Base-by-base conservation (phyloP, 2,888 invertebrate genomes). In the Epsilonema sp. region DNA sequence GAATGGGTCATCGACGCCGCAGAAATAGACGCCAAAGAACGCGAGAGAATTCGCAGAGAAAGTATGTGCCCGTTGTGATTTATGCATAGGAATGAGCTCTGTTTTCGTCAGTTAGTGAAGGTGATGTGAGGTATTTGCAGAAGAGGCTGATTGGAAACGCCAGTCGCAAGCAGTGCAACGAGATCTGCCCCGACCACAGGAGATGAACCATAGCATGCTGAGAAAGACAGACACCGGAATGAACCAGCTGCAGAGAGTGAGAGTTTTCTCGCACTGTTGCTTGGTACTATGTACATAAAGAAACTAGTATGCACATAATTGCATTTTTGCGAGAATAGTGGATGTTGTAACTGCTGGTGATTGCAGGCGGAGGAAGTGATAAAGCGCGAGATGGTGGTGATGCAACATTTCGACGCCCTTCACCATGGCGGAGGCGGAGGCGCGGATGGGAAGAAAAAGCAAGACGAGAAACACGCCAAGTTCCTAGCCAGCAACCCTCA, bases 361-460 rank as follows among this genome's bases (percentile, higher is more conserved):
- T 42, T 42, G 4, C 53, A 80, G 73, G 89, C 92, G 1, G 92
- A 94, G 70, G 92, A 94, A 66, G 67, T 89, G 53, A 85, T 94
- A 52, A 92, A 92, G 69, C 76, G 79, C 49, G 92, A 94, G 73
- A 92, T 94, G 89, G 75, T 89, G 53, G 79, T 81, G 23, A 89
- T 94, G 87, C 71, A 89, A 55, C 81, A 89, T 58, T 84, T 80
- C 60, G 92, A 94, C 67, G 78, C 82, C 25, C 66, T 84, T 0
- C 75, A 81, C n/a, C n/a, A n/a, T n/a, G n/a, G n/a, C n/a, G n/a
- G n/a, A n/a, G n/a, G n/a, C n/a, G n/a, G n/a, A n/a, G n/a, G n/a
- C n/a, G n/a, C n/a, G n/a, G n/a, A n/a, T n/a, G n/a, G n/a, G n/a
- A n/a, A n/a, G n/a, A n/a, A n/a, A n/a, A n/a, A n/a, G n/a, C n/a